Evolutionary conservation across 30 jellyfish, hydroid and myxozoan genomes (phyloP).

Genomic region (Aurelia sp.): DNA sequence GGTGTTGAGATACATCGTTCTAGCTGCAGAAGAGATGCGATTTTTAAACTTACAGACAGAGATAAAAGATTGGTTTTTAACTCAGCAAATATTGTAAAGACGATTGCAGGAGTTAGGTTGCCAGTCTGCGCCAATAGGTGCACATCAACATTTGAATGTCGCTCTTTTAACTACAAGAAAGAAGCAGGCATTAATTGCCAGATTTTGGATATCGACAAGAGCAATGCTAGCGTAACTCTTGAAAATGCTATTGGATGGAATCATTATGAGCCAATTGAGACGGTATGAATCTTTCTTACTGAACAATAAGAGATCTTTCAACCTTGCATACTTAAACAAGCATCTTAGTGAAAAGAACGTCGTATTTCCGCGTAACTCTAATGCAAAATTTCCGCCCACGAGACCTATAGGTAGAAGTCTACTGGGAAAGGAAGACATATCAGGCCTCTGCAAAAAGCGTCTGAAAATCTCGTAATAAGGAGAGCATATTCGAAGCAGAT

Average conservation of each 20-base stretch:
- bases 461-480: too few species aligned
- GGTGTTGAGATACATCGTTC: slow-evolving; percentile 10
- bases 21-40: slow-evolving; percentile 35
- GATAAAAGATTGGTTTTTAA: background rate
- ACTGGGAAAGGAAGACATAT: too few species aligned
- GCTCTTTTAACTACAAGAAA: slow-evolving; percentile 38
- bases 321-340: too few species aligned
- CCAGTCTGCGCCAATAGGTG: slow-evolving; percentile 31
- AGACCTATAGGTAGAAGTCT: too few species aligned
- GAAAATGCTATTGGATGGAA: slow-evolving; percentile 37
- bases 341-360: too few species aligned
- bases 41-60: slow-evolving; percentile 33
- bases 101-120: background rate
- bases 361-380: too few species aligned
- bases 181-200: slow-evolving; percentile 13
- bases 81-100: background rate
- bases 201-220: slow-evolving; percentile 17
- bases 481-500: too few species aligned
- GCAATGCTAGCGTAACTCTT: background rate
- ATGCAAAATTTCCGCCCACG: too few species aligned
- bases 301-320: too few species aligned
- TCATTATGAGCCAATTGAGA: slow-evolving; percentile 23
- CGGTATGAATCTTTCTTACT: background rate
- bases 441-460: too few species aligned
- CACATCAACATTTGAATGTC: slow-evolving; percentile 4